Evolutionary conservation across 2,113 vertebrate genomes (phyloP), one percentile per base, ranked within the genome.

Genomic region (Telmatochromis sp.): DNA sequence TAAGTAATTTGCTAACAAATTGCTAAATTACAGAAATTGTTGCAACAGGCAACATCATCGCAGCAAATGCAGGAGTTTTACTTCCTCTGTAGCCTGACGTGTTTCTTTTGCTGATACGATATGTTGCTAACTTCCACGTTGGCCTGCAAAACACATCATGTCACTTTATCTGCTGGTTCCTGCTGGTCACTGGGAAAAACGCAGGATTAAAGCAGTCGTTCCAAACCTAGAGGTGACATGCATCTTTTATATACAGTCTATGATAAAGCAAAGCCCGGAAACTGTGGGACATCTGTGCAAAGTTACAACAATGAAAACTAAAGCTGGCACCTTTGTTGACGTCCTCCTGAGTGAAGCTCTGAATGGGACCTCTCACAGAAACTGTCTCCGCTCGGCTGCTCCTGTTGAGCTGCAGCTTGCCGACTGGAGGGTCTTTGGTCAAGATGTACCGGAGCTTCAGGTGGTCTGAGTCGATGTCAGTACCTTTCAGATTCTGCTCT

Each of bases 321-420:
- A 79, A 80, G 21, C 5, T 4, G 13, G 9, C 13, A 94, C 97
- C 98, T 98, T 97, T 97, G 94, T 97, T 97, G 91, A 99, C 89
- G 33, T 99, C 97, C 1, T 97, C 97, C 94, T 99, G 99, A 2
- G 97, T 99, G 95, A 99, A 99, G 88, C 97, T 98, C 85, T 68
- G 96, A 63, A 97, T 7, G 1, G 97, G 96, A 81, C 98, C 98
- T 86, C 95, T 94, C 3, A 93, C 92, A 1, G 98, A 98, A 80
- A 99, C 90, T 21, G 87, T 96, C 23, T 96, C 92, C 19, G 85
- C 86, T 7, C 55, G 86, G 80, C 90, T 95, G 6, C 1, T 89
- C 42, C 83, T 91, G 58, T 90, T 94, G 89, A 98, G 88, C 93
- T 96, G 97, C 19, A 99, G 94, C 14, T 19, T 94, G 4, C 99